A percentile compares a stretch with the other conserved stretches of the same genome.
Evolutionary conservation across 2,113 vertebrate species (phyloP).

Genomic region (Thamnophis sirtalis): DNA sequence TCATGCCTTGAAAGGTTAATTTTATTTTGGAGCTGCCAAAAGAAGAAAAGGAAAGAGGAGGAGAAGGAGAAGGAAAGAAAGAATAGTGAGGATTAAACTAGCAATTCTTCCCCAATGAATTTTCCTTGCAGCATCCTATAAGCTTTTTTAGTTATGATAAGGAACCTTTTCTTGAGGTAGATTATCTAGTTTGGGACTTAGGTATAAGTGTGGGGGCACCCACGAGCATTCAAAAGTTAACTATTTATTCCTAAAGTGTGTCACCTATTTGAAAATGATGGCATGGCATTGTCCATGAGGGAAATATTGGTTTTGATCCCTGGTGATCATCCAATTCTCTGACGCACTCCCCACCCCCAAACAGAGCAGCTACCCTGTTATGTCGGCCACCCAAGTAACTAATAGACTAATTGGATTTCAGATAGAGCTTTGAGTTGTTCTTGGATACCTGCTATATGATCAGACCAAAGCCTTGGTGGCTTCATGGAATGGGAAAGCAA

Average conservation of each 20-base stretch:
- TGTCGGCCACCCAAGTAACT: too few relatives aligned
- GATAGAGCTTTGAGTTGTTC: too few relatives aligned
- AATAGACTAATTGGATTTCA: too few relatives aligned
- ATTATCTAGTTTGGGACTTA: background rate
- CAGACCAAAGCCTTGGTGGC: too few relatives aligned
- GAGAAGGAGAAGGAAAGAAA: background rate
- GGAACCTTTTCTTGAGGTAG: background rate
- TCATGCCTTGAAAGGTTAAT: conserved; percentile 5
- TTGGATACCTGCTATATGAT: too few relatives aligned
- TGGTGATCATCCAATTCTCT: too few relatives aligned
- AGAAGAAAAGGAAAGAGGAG: conserved; percentile 11
- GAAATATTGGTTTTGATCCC: too few relatives aligned
- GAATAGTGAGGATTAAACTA: background rate
- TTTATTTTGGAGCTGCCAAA: background rate
- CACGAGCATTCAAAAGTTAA: background rate
- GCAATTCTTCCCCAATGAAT: background rate
- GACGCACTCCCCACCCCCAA: too few relatives aligned
- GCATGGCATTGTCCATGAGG: background rate
- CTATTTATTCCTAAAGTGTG: conserved; percentile 13
- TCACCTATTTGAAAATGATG: background rate
- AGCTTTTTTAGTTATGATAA: background rate
- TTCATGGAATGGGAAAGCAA: background rate
- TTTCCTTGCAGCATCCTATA: background rate
- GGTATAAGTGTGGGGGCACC: background rate
- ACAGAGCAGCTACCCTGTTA: too few relatives aligned